Evolutionary conservation across 92 coral and sea anemone genomes (phyloP), one percentile per base, ranked within the genome.

Genomic region (Actinostola sp.): DNA sequence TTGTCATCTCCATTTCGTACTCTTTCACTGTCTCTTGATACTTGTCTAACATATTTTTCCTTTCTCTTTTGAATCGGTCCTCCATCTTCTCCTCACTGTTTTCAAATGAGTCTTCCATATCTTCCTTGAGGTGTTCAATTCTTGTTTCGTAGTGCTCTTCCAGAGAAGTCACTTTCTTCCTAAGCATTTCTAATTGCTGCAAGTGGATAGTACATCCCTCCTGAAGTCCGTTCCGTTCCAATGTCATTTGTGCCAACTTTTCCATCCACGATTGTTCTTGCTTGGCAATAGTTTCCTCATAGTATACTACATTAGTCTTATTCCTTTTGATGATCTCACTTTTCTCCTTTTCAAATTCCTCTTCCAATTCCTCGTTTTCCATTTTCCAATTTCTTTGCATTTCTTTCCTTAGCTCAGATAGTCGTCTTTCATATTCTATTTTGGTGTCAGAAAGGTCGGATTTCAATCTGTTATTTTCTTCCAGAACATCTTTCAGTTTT

Each of bases 71-170:
- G n/a, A n/a, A n/a, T n/a, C n/a, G n/a, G n/a, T n/a, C n/a, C n/a
- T 84, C 89, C 62, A 84, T 43, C 42, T 84, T 76, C 12, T 82
- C 89, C 70, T 84, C 82, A 28, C 73, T 80, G 2, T 39, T 23
- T 43, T 84, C 85, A 27, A 30, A 73, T 31, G 68, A 70, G 44
- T 91, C 88, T 50, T 78, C 77, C 77, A 88, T 53, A 34, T 84
- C 88, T 28, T 66, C 63, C 42, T 71, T 70, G 30, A 83, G 59
- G 17, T 61, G 81, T 21, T 82, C 73, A 12, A 91, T 65, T 73
- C 58, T 54, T 65, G 65, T 72, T 39, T 83, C 87, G 28, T 76
- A 80, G 35, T 66, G 80, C 29, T 79, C 49, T 46, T 78, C 85
- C 53, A 84, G 80, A 12, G 82, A 56, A 13, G 73, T 36, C 32